phyloP scores from a whole-genome alignment of 2,888 invertebrate genomes.

The Volucella bombylans region DNA sequence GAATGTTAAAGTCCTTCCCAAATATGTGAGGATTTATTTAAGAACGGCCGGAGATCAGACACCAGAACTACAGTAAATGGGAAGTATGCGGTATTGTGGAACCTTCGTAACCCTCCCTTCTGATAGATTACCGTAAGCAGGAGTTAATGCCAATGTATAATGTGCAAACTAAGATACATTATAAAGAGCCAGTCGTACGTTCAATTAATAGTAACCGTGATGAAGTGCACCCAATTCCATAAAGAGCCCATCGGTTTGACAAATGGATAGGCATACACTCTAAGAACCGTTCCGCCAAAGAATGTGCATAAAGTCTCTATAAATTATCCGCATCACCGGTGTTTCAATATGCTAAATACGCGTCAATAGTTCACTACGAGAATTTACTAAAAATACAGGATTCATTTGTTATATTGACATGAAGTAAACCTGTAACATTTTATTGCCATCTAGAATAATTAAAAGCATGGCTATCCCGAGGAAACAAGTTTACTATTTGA shows the following conservation, averaged over 20 bases:
- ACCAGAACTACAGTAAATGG: slow-evolving; percentile 95
- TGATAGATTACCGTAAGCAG: slow-evolving; percentile 95
- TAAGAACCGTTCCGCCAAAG: slow-evolving; percentile 91
- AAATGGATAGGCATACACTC: slow-evolving; percentile 89
- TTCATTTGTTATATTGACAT: slow-evolving; percentile 91
- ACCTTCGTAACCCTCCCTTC: slow-evolving; percentile 99
- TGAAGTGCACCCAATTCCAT: slow-evolving; percentile 97
- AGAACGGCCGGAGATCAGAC: slow-evolving; percentile 94
- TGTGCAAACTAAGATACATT: slow-evolving; percentile 88
- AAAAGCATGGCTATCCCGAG: slow-evolving; percentile 87
- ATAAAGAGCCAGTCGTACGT: slow-evolving; percentile 93
- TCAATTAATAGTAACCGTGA: slow-evolving; percentile 97
- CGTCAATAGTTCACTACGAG: no score
- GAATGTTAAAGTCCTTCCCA: slow-evolving; percentile 92
- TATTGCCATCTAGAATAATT: slow-evolving; percentile 99
- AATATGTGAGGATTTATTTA: slow-evolving; percentile 94
- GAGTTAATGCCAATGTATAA: slow-evolving; percentile 92
- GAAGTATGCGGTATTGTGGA: slow-evolving; percentile 95
- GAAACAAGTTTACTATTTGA: slow-evolving; percentile 93
- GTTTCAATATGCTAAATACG: no score
- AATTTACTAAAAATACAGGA: slow-evolving; percentile 89
- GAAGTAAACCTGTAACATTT: slow-evolving; percentile 94
- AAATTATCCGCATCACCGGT: slow-evolving; percentile 89
- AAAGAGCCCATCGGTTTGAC: slow-evolving; percentile 86
- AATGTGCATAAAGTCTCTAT: slow-evolving; percentile 93